A percentile compares a stretch with the other conserved stretches of the same genome.
phyloP scores from a whole-genome alignment of 2,797 vertebrate species.

The Fratercula arctica region DNA sequence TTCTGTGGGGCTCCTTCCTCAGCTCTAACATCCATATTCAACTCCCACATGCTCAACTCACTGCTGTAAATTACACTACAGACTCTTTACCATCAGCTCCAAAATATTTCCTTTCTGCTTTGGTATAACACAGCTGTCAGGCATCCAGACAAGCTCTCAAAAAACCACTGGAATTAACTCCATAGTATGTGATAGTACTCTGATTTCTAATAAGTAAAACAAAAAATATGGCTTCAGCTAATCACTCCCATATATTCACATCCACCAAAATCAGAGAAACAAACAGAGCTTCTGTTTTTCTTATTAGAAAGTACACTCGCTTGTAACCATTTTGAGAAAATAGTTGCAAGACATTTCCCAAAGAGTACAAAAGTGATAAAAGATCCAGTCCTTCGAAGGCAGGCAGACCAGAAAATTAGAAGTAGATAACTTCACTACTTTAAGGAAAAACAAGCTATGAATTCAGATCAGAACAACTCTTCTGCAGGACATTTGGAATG shows the following conservation, averaged over 20 bases:
- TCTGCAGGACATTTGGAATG: neutral
- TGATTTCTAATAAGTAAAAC: neutral
- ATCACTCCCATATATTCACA: neutral
- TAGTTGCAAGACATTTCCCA: neutral
- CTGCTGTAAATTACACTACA: neutral
- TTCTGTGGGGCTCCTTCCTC: neutral
- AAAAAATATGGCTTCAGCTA: neutral
- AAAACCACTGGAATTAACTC: neutral
- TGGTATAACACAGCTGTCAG: slow-evolving; percentile 14
- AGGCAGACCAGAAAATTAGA: neutral
- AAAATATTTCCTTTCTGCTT: neutral
- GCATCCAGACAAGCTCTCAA: neutral
- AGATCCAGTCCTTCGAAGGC: neutral
- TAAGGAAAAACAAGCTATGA: neutral
- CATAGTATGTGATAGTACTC: too few species aligned
- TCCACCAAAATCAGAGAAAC: neutral
- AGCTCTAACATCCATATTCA: neutral
- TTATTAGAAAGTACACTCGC: neutral
- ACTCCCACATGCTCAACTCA: neutral
- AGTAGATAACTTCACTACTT: neutral
- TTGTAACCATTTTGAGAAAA: neutral
- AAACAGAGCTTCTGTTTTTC: neutral
- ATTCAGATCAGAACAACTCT: neutral
- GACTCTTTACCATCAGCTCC: neutral
- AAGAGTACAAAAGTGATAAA: neutral